phyloP scores from a whole-genome alignment of 1,140 invertebrate genomes.

The Drosophila repleta region DNA sequence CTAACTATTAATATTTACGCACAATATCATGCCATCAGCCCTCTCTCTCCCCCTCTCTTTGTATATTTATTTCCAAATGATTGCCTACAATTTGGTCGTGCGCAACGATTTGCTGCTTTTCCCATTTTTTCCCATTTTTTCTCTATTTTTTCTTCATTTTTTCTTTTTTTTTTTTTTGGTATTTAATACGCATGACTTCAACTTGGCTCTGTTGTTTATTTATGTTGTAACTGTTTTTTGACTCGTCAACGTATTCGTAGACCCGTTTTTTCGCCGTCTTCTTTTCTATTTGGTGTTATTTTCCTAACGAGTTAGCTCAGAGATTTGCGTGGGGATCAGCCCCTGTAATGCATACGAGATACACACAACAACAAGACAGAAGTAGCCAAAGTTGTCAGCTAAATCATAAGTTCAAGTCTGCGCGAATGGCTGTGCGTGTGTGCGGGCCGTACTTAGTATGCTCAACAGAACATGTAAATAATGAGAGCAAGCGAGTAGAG shows the following conservation, averaged over 20 bases:
- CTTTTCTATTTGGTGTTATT: constrained; percentile 21
- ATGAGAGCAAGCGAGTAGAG: constrained; percentile 2
- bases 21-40: constrained; percentile 13
- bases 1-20: constrained; percentile 56
- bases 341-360: constrained; percentile 28
- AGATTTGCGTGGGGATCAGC: constrained; percentile 44
- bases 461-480: constrained; percentile 20
- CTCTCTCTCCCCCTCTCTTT: constrained; percentile 1
- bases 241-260: constrained; percentile 26
- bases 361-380: constrained; percentile 8
- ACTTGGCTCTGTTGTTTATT: constrained; percentile 53
- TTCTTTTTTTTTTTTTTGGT: constrained; percentile 30
- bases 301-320: constrained; percentile 33
- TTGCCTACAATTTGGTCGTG: constrained; percentile 78
- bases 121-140: constrained; percentile 34
- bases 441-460: constrained; percentile 21
- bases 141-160: constrained; percentile 29
- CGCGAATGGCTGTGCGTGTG: not conserved
- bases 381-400: constrained; percentile 26
- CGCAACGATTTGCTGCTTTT: constrained; percentile 61
- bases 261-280: constrained; percentile 40
- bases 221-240: constrained; percentile 67
- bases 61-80: constrained; percentile 68
- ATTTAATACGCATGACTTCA: constrained; percentile 80
- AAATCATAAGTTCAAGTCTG: constrained; percentile 12